Evolutionary conservation across 2,797 vertebrate genomes (phyloP), one percentile per base, ranked within the genome.

Genomic region (Loris lydekkerianus): DNA sequence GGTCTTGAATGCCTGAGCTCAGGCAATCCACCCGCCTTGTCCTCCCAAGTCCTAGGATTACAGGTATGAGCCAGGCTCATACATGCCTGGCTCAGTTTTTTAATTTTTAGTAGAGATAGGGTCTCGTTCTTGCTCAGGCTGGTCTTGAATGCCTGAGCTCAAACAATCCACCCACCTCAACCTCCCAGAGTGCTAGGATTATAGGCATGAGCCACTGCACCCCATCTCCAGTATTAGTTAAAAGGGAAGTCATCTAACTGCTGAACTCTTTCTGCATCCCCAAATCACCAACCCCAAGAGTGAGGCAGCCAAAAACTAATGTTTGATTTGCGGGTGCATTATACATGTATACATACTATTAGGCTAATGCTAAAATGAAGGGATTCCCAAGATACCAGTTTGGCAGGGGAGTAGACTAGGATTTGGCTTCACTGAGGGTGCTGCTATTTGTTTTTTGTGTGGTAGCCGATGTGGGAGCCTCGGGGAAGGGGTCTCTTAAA

Each of bases 331-430:
- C 56, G 34, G 82, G 40, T 69, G 29, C 29, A 89, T 87, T 84
- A 85, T 46, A 53, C 18, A 82, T 53, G 49, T 78, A 9, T 77
- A 80, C 14, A 6, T 89, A 86, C 43, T 82, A 95, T 88, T 96
- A 96, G 81, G 76, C 61, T 89, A 86, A 96, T 78, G 49, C 75
- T 92, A 58, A 95, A 96, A 87, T 91, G 63, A 95, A 97, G 88
- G 53, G 58, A 92, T 82, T 72, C 61, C 70, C 72, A 10, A 91
- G 95, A 94, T 37, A 82, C 27, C 77, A 58, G 63, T 75, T 92
- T 70, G 72, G 56, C 60, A 75, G 29, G 78, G 13, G 89, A 23
- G 10, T 3, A 86, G 61, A 31, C 65, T 60, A 37, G 70, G 77
- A 75, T 73, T 93, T 70, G 18, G 60, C 65, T 92, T 76, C 37